A percentile compares a stretch with the other conserved stretches of the same genome.
These are phyloP conservation scores for Penaeus chinensis DNA, from an alignment of 1,140 invertebrate species.

Conservation along the genomic window DNA sequence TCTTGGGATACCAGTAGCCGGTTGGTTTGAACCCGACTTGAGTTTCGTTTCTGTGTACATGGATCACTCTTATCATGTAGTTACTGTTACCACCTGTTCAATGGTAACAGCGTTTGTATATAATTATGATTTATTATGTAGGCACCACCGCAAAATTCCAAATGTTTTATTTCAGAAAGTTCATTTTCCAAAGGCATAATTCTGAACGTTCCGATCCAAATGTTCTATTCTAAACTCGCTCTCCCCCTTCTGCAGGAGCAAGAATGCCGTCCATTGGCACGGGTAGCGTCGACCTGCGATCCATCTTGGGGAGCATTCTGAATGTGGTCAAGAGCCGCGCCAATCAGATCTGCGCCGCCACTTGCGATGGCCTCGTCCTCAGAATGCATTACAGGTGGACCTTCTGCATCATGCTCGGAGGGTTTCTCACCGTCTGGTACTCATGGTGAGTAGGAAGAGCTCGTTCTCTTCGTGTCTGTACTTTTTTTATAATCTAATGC, in stretches of 20 bases:
- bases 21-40: too few species aligned
- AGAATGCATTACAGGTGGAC: constrained; percentile 63
- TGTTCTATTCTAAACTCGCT: neutral
- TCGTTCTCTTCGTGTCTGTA: neutral
- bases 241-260: constrained; percentile 49
- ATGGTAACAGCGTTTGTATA: too few species aligned
- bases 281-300: constrained; percentile 62
- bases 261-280: constrained; percentile 63
- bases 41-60: too few species aligned
- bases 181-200: too few species aligned
- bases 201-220: too few species aligned
- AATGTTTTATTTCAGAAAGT: too few species aligned
- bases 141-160: too few species aligned
- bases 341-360: constrained; percentile 54
- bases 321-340: constrained; percentile 60
- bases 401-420: constrained; percentile 59
- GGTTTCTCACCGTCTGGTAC: constrained; percentile 62
- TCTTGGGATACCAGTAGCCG: too few species aligned
- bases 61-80: too few species aligned
- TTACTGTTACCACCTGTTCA: too few species aligned
- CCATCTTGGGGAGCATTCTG: constrained; percentile 59
- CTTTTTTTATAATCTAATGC: too few species aligned
- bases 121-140: too few species aligned
- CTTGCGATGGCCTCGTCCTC: constrained; percentile 59
- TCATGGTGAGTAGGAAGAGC: constrained; percentile 51